Evolutionary conservation across 2,888 invertebrate species (phyloP).

Genomic region (Seira sanloemensis): DNA sequence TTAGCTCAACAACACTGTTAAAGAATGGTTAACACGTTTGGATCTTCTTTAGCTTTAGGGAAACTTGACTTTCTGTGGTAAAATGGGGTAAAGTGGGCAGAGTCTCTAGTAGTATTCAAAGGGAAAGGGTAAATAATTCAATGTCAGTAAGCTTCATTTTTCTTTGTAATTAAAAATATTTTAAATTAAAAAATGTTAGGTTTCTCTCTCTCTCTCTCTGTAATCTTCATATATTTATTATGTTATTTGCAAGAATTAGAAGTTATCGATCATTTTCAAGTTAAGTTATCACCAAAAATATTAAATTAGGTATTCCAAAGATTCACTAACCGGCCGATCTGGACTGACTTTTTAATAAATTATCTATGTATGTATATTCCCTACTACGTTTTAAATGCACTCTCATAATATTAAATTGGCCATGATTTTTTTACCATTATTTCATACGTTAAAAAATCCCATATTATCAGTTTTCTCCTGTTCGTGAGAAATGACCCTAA

Average conservation of each 20-base stretch:
- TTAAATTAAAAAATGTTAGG: too few relatives aligned
- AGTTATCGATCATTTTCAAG: neutral
- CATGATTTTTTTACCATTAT: too few relatives aligned
- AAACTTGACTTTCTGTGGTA: neutral
- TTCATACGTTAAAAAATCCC: neutral
- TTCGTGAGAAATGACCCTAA: neutral
- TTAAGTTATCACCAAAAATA: neutral
- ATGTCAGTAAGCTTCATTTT: too few relatives aligned
- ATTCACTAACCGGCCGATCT: slow-evolving; percentile 56
- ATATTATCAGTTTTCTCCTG: neutral
- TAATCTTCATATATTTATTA: too few relatives aligned
- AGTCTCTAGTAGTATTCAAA: too few relatives aligned
- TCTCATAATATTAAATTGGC: neutral
- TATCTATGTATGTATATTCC: slow-evolving; percentile 5
- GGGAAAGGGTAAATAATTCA: too few relatives aligned
- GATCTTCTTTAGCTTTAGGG: neutral
- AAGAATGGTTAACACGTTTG: neutral
- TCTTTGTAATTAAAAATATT: too few relatives aligned
- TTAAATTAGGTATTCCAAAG: neutral
- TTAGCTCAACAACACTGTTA: neutral
- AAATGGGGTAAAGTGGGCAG: too few relatives aligned
- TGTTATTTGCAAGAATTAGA: neutral
- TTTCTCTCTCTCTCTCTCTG: too few relatives aligned
- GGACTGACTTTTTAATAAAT: slow-evolving; percentile 40
- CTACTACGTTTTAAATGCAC: neutral